These are phyloP conservation scores for Sylvia borin DNA, from an alignment of 2,797 vertebrate genomes.

Conservation along the genomic window DNA sequence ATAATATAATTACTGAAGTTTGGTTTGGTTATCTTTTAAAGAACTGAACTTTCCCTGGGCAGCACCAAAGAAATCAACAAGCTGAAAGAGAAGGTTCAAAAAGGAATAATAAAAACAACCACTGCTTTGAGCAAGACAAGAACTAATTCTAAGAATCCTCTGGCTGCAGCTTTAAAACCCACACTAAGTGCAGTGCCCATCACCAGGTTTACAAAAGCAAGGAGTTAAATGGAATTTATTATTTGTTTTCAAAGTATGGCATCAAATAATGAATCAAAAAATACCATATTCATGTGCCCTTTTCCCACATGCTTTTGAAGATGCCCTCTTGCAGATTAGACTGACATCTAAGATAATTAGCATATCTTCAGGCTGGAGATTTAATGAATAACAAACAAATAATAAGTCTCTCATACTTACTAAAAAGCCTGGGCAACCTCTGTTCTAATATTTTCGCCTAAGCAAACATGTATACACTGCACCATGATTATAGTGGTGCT, in stretches of 20 bases:
- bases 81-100: neutral
- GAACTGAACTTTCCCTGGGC: neutral
- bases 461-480: neutral
- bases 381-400: slow-evolving; percentile 36
- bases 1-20: neutral
- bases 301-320: slow-evolving; percentile 11
- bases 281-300: neutral
- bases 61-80: neutral
- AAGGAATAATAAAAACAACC: neutral
- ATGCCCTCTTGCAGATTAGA: neutral
- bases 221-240: neutral
- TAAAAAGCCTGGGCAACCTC: neutral
- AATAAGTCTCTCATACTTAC: neutral
- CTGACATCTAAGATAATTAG: slow-evolving; percentile 6
- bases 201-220: neutral
- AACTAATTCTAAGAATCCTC: neutral
- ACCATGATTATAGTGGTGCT: neutral
- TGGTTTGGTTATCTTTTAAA: neutral
- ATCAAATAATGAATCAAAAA: neutral
- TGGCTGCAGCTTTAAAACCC: neutral
- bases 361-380: neutral
- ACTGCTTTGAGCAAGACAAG: neutral
- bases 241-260: slow-evolving; percentile 14
- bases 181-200: neutral
- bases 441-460: neutral